Base-by-base conservation (phyloP, 2,888 invertebrate genomes). In the Callyntrura sp. region DNA sequence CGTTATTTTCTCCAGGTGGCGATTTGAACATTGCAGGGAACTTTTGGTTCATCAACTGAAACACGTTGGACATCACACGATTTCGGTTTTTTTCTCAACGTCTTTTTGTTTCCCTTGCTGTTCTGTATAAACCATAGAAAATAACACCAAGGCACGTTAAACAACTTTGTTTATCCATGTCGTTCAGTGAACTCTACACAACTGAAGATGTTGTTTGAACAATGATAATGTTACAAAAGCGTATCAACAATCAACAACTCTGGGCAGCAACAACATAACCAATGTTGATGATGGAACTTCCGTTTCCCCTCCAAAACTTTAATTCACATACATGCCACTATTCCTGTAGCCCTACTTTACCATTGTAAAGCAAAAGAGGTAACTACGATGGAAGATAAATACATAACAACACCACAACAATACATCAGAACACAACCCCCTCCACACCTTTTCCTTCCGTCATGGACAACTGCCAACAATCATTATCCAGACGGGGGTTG, bases 1-100 rank as follows among this genome's bases (percentile, higher is more conserved):
- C 76, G 20, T 6, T 68, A 57, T 12, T 85, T 85, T 89, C 91
- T 76, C 88, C 88, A 86, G 86, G 86, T 83, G 90, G 87, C 86
- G 89, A 86, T 73, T 91, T 91, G 88, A 86, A 91, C 84, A 91
- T 90, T n/a, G 28, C 68, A 25, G 91, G 91, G 65, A 91, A 91
- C 35, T 79, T 90, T 78, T 89, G 88, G 84, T 79, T 91, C 87
- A 90, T 91, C 68, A 86, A 84, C 81, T 91, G 89, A 76, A 89
- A 89, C 28, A 89, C 89, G 82, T 84, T 85, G 62, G 89, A 89
- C 89, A 89, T 89, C 84, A 85, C 89, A 68, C 68, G 20, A 17
- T 23, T 35, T 11, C 62, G 12, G 51, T 17, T 60, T 45, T 60
- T 45, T 6, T 35, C 2, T 35, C 45, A 25, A 65, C 25, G 68